A percentile compares a stretch with the other conserved stretches of the same genome.
phyloP scores from a whole-genome alignment of 1,140 invertebrate species.

The Adelges cooleyi region DNA sequence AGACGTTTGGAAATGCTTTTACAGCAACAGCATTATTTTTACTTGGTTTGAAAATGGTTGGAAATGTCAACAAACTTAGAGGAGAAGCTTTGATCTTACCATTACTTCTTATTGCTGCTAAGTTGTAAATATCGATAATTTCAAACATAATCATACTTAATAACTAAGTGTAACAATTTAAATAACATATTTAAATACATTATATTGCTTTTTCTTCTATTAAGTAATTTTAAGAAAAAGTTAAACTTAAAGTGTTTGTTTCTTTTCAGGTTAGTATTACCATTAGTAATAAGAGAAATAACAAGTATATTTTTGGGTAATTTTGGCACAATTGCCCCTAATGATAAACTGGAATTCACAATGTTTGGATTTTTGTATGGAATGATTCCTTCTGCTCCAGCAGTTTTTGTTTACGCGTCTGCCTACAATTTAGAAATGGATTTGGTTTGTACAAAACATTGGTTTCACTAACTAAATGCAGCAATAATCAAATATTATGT shows the following conservation, averaged over 20 bases:
- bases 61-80: slow-evolving; percentile 64
- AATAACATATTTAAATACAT: neutral
- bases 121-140: slow-evolving; percentile 69
- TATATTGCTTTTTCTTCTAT: neutral
- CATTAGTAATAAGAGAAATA: slow-evolving; percentile 74
- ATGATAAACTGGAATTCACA: slow-evolving; percentile 65
- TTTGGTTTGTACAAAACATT: too few species aligned
- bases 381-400: slow-evolving; percentile 87
- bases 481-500: slow-evolving; percentile 14
- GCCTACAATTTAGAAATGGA: slow-evolving; percentile 78
- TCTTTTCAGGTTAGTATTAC: slow-evolving; percentile 60
- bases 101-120: slow-evolving; percentile 74
- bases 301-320: slow-evolving; percentile 51
- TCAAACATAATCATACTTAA: too few species aligned
- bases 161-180: too few species aligned
- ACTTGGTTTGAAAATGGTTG: slow-evolving; percentile 85
- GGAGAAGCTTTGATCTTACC: slow-evolving; percentile 68
- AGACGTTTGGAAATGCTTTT: slow-evolving; percentile 77
- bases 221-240: neutral
- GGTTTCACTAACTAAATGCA: neutral
- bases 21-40: slow-evolving; percentile 82
- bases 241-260: neutral
- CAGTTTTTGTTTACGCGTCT: slow-evolving; percentile 85
- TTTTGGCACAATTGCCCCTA: slow-evolving; percentile 32
- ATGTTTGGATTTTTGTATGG: slow-evolving; percentile 94